phyloP scores from a whole-genome alignment of 2,113 vertebrate species.

The Malurus cyaneus region DNA sequence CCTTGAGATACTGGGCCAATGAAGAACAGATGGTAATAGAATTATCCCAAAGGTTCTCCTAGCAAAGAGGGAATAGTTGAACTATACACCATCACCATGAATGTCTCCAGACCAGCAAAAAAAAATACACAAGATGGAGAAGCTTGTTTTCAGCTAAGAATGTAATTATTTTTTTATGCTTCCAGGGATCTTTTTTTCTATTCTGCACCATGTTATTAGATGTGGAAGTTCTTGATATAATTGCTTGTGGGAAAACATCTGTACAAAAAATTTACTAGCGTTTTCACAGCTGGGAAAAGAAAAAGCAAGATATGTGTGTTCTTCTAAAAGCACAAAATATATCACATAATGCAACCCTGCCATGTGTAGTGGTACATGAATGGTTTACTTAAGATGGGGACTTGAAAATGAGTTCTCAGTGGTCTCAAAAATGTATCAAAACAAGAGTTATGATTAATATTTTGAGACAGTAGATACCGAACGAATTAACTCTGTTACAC shows the following conservation, averaged over 20 bases:
- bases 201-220: neutral
- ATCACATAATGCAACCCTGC: neutral
- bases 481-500: neutral
- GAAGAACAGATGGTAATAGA: neutral
- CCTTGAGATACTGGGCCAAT: neutral
- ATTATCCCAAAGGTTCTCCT: neutral
- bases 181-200: neutral
- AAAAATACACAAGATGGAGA: neutral
- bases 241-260: neutral
- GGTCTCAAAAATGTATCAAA: neutral
- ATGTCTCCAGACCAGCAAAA: neutral
- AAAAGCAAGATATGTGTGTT: neutral
- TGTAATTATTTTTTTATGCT: neutral
- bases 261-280: neutral
- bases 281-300: neutral
- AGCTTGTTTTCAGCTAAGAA: neutral
- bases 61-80: neutral
- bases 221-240: neutral
- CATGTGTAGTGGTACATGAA: neutral
- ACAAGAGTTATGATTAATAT: neutral
- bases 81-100: neutral
- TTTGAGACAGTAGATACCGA: neutral
- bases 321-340: neutral
- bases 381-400: neutral
- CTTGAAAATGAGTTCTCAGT: neutral